Conservation (phyloP, 2,888 invertebrate species). For the Agriopis marginaria region DNA sequence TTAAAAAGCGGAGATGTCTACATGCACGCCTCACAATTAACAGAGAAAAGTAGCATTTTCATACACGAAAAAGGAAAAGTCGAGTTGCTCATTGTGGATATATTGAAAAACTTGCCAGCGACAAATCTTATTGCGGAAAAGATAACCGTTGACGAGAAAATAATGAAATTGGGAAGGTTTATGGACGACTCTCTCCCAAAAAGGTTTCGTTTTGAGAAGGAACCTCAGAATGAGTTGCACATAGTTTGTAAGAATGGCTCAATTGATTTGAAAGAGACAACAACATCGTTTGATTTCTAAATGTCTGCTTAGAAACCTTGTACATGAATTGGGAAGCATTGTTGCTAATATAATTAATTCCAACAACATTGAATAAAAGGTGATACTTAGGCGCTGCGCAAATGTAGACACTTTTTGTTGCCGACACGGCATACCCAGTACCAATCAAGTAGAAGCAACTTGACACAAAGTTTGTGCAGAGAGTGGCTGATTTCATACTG, state of each 20-base stretch:
- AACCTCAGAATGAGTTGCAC: slow-evolving; percentile 76
- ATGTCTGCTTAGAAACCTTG: slow-evolving; percentile 18
- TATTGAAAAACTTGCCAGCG: slow-evolving; percentile 75
- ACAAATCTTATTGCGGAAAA: slow-evolving; percentile 83
- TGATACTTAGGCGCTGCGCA: too few species aligned
- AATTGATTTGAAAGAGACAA: slow-evolving; percentile 78
- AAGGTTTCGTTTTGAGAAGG: slow-evolving; percentile 78
- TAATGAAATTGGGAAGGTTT: slow-evolving; percentile 77
- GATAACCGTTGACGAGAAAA: slow-evolving; percentile 78
- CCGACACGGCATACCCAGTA: too few species aligned
- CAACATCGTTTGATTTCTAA: slow-evolving; percentile 70
- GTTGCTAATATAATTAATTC: neutral
- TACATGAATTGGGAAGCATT: neutral
- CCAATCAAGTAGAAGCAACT: too few species aligned
- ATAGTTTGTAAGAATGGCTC: slow-evolving; percentile 84
- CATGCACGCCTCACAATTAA: slow-evolving; percentile 77
- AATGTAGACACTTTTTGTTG: too few species aligned
- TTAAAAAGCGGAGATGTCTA: slow-evolving; percentile 81
- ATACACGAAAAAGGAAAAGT: slow-evolving; percentile 84
- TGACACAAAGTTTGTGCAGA: too few species aligned
- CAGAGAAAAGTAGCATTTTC: slow-evolving; percentile 81
- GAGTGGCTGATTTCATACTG: too few species aligned
- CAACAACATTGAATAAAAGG: neutral
- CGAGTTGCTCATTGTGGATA: slow-evolving; percentile 74
- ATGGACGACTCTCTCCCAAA: slow-evolving; percentile 82